Conservation (phyloP, 2,888 invertebrate species). For the Thelaira solivaga region DNA sequence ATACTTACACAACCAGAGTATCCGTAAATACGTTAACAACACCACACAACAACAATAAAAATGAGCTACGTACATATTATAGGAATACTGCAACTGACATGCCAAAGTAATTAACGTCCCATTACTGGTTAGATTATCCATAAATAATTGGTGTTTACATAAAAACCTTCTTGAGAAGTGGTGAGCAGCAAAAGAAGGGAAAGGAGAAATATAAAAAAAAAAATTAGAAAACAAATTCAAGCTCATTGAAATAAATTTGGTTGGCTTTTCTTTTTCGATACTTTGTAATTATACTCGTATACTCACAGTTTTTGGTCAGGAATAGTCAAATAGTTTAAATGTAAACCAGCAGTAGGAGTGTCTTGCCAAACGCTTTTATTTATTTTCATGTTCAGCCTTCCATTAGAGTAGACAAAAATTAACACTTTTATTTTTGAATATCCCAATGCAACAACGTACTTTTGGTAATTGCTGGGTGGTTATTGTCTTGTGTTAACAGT, state of each 20-base stretch:
- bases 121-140: constrained; percentile 77
- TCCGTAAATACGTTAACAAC: background rate
- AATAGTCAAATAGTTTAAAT: constrained; percentile 31
- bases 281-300: constrained; percentile 43
- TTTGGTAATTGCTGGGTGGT: constrained; percentile 40
- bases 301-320: constrained; percentile 38
- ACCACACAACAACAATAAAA: constrained; percentile 2
- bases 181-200: background rate
- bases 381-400: constrained; percentile 22
- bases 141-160: constrained; percentile 74
- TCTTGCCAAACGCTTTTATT: constrained; percentile 45
- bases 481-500: background rate
- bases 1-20: constrained; percentile 40
- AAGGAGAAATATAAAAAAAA: background rate
- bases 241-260: constrained; percentile 46
- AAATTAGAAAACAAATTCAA: background rate
- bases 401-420: constrained; percentile 8
- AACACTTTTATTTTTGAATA: background rate
- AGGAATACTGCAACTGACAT: constrained; percentile 68
- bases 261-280: constrained; percentile 56
- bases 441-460: background rate
- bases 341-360: constrained; percentile 33
- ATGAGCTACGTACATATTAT: background rate
- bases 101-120: constrained; percentile 76
- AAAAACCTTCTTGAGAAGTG: constrained; percentile 31